Evolutionary conservation across 1,140 invertebrate genomes (phyloP).

Genomic region (Danaus melanippus): DNA sequence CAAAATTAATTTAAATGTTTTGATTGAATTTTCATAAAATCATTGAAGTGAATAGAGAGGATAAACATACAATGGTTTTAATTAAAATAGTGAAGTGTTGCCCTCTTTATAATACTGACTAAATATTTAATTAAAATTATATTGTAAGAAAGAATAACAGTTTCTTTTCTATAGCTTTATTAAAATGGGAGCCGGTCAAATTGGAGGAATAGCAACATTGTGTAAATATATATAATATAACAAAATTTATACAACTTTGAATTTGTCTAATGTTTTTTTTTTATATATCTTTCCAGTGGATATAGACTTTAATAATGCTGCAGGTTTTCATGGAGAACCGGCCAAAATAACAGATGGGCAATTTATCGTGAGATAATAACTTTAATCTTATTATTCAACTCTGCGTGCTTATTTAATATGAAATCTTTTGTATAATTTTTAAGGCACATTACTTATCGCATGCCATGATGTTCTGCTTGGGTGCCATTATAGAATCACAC

Average conservation of each 20-base stretch:
- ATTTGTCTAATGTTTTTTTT: background rate
- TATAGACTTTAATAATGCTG: conserved; percentile 58
- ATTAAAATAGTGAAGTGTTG: no score
- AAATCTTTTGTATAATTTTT: conserved; percentile 4
- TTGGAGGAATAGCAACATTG: conserved; percentile 56
- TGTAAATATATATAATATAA: conserved; percentile 27
- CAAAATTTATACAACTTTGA: conserved; percentile 3
- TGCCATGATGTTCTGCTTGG: conserved; percentile 53
- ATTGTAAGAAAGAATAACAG: no score
- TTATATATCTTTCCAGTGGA: conserved; percentile 52
- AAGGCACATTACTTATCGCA: conserved; percentile 54
- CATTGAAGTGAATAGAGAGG: no score
- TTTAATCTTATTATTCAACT: background rate
- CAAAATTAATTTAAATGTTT: no score
- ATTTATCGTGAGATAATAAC: conserved; percentile 36
- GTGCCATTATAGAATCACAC: conserved; percentile 50
- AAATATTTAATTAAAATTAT: no score
- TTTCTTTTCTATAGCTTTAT: background rate
- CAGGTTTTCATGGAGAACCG: conserved; percentile 43
- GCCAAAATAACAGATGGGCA: conserved; percentile 42
- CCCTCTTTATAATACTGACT: no score
- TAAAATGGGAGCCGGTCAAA: conserved; percentile 59
- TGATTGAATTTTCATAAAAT: no score
- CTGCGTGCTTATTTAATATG: no score
- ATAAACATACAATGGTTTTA: no score